A percentile compares a stretch with the other conserved stretches of the same genome.
Conservation (phyloP, 2,797 vertebrate species). For the Galago senegalensis region DNA sequence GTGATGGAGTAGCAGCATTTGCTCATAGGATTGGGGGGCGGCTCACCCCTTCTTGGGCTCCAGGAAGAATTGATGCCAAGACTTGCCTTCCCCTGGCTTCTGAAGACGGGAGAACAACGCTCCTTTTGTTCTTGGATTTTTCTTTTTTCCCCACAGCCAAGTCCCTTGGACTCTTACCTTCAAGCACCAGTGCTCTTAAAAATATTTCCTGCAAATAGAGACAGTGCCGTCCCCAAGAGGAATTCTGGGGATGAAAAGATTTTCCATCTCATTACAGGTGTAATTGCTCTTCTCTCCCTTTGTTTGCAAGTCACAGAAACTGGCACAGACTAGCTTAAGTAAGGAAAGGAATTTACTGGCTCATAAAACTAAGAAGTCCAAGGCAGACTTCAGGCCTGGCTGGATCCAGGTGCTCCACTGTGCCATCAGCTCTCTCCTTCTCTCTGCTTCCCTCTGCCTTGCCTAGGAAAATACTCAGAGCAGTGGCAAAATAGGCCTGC, state of each 20-base stretch:
- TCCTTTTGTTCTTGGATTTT: neutral
- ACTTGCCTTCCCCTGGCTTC: neutral
- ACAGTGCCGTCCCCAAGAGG: neutral
- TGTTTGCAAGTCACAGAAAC: slow-evolving; percentile 52
- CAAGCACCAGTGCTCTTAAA: slow-evolving; percentile 38
- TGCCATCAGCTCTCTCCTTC: neutral
- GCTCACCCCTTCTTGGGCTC: too few relatives aligned
- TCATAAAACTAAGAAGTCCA: neutral
- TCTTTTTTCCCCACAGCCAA: neutral
- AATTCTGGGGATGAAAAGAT: slow-evolving; percentile 34
- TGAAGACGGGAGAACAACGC: neutral
- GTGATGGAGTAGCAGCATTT: neutral
- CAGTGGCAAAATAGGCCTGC: neutral
- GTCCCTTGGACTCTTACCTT: slow-evolving; percentile 40
- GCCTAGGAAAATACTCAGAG: neutral
- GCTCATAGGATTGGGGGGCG: too few relatives aligned
- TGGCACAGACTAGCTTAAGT: neutral
- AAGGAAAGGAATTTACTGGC: slow-evolving; percentile 31
- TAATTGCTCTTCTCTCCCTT: slow-evolving; percentile 59
- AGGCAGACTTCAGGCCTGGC: neutral
- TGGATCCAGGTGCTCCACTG: neutral
- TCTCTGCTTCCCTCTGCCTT: neutral
- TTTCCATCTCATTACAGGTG: slow-evolving; percentile 64
- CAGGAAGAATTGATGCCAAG: neutral
- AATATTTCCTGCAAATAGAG: slow-evolving; percentile 57